Percentiles rank a stretch among this genome's conserved stretches.
Conservation (phyloP, 1,140 invertebrate species). For the Chrysoperla carnea region DNA sequence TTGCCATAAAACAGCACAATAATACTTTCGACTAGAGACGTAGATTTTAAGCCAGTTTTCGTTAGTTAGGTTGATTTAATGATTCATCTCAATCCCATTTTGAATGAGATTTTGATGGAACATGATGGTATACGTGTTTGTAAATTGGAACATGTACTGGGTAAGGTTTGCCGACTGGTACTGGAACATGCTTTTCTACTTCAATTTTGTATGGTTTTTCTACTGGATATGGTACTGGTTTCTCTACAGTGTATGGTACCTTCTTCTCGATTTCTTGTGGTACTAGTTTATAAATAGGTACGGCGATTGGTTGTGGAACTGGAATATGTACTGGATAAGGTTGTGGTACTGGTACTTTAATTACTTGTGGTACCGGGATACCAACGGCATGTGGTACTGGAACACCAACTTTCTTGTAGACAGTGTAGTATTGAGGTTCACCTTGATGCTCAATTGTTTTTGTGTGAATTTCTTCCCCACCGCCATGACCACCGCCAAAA, state of each 20-base stretch:
- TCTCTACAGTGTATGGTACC: slow-evolving; percentile 57
- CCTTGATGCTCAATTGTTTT: slow-evolving; percentile 38
- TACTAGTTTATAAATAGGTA: slow-evolving; percentile 53
- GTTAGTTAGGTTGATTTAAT: no score
- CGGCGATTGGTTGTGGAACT: slow-evolving; percentile 50
- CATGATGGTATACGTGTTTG: slow-evolving; percentile 61
- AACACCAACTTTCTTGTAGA: slow-evolving; percentile 56
- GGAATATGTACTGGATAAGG: slow-evolving; percentile 52
- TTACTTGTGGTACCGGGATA: slow-evolving; percentile 51
- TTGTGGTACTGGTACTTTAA: slow-evolving; percentile 54
- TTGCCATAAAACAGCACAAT: no score
- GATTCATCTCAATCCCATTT: no score
- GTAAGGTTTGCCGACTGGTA: slow-evolving; percentile 52
- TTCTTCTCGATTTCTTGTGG: slow-evolving; percentile 46
- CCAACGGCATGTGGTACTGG: slow-evolving; percentile 56
- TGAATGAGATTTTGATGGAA: slow-evolving; percentile 15
- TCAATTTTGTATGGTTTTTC: slow-evolving; percentile 62
- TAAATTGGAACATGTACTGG: slow-evolving; percentile 63
- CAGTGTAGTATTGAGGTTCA: slow-evolving; percentile 49
- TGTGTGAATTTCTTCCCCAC: slow-evolving; percentile 16
- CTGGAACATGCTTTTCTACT: slow-evolving; percentile 57
- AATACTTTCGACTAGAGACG: no score
- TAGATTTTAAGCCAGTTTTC: slow-evolving; percentile 8
- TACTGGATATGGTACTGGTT: slow-evolving; percentile 53
- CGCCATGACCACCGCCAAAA: slow-evolving; percentile 7